Evolutionary conservation across 2,888 invertebrate genomes (phyloP), one percentile per base, ranked within the genome.

Genomic region (Actias luna): DNA sequence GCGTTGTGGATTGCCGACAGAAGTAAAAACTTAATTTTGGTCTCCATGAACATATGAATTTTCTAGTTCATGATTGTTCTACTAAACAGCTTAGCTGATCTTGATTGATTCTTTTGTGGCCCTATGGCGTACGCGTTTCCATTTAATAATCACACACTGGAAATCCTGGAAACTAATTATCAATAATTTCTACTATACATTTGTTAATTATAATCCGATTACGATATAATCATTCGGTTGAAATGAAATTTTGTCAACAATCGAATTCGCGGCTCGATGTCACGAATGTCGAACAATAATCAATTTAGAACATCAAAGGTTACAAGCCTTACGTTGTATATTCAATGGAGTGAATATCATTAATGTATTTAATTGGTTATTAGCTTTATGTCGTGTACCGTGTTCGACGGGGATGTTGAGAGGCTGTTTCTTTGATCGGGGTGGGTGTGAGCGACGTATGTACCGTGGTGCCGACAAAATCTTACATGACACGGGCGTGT

Each of bases 341-440:
- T 89, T 84, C 85, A 79, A 85, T 83, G 80, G 78, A 81, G 82
- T 82, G 81, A 87, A 89, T 89, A 87, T 88, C 80, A 63, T 87
- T 88, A 91, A 89, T 89, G 89, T 85, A 82, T 88, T 84, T 91
- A 90, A 91, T 92, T 92, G 92, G 85, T 89, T 88, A 89, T 89
- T 91, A 88, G 81, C 86, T 78, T 83, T 74, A 70, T 79, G 78
- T 80, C 81, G 83, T 83, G 83, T 84, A 83, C 78, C 74, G 80
- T 79, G 71, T 78, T 77, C 89, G 88, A 88, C 87, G 83, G 84
- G 82, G 78, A 84, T 84, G 80, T 84, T 80, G 76, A 77, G 69
- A 74, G 71, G 72, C 74, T 67, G 73, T 69, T 72, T 80, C 88
- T 89, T 89, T 89, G 87, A 88, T 84, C 79, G 73, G 73, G 75